Percentiles rank a stretch among this genome's conserved stretches.
Conservation (phyloP, 2,797 vertebrate species). For the Siniperca obscura region DNA sequence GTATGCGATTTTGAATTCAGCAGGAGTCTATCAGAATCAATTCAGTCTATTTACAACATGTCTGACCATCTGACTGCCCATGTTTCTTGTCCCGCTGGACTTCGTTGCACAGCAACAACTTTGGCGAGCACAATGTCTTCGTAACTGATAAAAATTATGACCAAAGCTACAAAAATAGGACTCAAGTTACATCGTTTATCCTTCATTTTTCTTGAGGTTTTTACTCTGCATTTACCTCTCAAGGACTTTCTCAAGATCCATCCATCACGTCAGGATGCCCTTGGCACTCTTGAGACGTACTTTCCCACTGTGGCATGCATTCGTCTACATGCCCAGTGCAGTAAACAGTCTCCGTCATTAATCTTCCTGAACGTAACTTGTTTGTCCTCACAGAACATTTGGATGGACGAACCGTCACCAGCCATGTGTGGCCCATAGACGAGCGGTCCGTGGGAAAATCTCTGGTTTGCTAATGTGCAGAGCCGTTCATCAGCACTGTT, state of each 20-base stretch:
- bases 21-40: no score
- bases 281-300: conserved; percentile 20
- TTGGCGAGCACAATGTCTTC: no score
- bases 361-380: conserved; percentile 45
- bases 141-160: not conserved
- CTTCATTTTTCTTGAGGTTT: not conserved
- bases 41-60: no score
- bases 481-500: conserved; percentile 40
- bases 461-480: conserved; percentile 38
- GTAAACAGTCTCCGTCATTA: conserved; percentile 43
- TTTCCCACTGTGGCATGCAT: not conserved
- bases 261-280: not conserved
- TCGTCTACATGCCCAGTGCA: conserved; percentile 15
- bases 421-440: conserved; percentile 28
- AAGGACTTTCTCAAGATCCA: not conserved
- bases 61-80: not conserved
- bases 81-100: not conserved
- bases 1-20: no score
- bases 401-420: conserved; percentile 30
- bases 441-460: conserved; percentile 35
- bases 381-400: conserved; percentile 48
- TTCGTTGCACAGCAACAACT: not conserved
- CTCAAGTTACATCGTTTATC: not conserved
- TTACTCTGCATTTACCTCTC: not conserved
- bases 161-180: not conserved